A percentile compares a stretch with the other conserved stretches of the same genome.
Conservation (phyloP, 2,113 vertebrate species). For the Phrynosoma blainvillii region DNA sequence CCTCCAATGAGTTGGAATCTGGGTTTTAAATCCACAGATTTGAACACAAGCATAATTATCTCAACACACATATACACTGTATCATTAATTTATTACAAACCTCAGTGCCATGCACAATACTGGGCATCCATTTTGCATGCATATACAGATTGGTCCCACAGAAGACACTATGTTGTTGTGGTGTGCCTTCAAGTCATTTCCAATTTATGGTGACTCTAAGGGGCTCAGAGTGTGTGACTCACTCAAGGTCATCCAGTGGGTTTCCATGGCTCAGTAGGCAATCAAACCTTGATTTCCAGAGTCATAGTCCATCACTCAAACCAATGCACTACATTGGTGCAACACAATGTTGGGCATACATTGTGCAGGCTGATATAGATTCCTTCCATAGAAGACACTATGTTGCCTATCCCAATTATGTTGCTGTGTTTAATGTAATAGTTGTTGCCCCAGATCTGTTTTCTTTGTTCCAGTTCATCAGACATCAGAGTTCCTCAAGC, state of each 20-base stretch:
- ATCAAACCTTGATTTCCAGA: too few species aligned
- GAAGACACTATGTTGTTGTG: too few species aligned
- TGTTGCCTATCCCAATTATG: not conserved
- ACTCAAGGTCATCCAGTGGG: too few species aligned
- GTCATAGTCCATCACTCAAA: too few species aligned
- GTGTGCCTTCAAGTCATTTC: too few species aligned
- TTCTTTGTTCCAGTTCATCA: conserved; percentile 31
- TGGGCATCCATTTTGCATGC: not conserved
- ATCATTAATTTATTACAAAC: not conserved
- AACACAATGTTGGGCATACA: not conserved
- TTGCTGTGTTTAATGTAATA: not conserved
- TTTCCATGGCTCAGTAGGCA: too few species aligned
- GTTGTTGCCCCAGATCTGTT: not conserved
- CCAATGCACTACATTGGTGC: too few species aligned
- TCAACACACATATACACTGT: not conserved
- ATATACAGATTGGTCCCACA: too few species aligned
- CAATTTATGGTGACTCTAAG: too few species aligned
- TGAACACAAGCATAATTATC: not conserved
- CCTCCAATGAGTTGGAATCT: not conserved
- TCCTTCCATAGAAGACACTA: not conserved
- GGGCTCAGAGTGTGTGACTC: too few species aligned
- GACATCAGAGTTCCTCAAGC: conserved; percentile 38
- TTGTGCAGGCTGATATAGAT: not conserved
- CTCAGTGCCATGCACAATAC: not conserved
- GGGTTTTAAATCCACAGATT: too few species aligned